Evolutionary conservation across 2,113 vertebrate species (phyloP), one percentile per base, ranked within the genome.

Genomic region (Psittacus erithacus): DNA sequence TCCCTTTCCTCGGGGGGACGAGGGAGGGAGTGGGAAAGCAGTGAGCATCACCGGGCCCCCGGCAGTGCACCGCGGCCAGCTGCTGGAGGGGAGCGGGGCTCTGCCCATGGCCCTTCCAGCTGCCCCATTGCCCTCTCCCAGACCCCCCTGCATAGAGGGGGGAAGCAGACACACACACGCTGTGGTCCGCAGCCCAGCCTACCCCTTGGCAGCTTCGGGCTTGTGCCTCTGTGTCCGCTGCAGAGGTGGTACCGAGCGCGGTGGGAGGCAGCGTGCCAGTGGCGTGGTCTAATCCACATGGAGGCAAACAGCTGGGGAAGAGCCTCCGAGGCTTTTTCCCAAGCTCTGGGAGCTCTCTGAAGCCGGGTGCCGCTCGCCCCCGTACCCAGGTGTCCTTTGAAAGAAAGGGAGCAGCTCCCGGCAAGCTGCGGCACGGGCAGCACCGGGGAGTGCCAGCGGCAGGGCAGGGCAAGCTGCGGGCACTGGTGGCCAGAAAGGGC

Each of bases 371-470:
- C 9, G 69, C 78, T 95, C 78, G 49, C 92, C 92, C 67, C 67
- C 63, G 2, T 82, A 90, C 19, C 90, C 92, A 89, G 90, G 92
- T 82, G 92, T 82, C 82, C 78, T 96, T 92, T 70, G 90, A 94
- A 82, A 24, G 4, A 59, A 43, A 88, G 76, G 62, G 62, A n/a
- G 60, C 8, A 5, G 86, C 39, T 31, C 41, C 33, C 0, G 3
- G 91, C 93, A 83, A 92, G 91, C 63, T 29, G 2, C 0, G 2
- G 91, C 95, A 92, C 0, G 31, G 86, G 85, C 25, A 33, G 62
- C 47, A 29, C 39, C 0, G 2, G 38, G 80, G 70, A 88, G 80
- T 0, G 33, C 44, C 76, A 24, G 2, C 0, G 7, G 29, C 33
- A 28, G 11, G 71, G 82, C 70, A 74, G 67, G 53, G 62, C 15